Evolutionary conservation across 2,888 invertebrate species (phyloP).

Genomic region (Rotaria magnacalcarata): DNA sequence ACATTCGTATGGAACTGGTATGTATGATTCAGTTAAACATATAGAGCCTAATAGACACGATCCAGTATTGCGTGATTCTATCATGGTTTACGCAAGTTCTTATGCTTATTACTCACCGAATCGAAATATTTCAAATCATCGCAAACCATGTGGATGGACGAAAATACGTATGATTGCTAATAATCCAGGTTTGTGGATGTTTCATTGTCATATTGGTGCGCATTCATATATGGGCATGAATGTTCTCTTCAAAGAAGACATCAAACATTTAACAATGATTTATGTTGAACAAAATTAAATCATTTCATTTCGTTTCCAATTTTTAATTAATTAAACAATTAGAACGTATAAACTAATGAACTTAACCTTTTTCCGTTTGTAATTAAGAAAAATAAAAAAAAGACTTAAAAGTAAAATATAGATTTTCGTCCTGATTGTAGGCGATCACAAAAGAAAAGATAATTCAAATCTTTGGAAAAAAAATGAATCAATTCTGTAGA

Average conservation of each 20-base stretch:
- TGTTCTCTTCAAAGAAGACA: slow-evolving; percentile 68
- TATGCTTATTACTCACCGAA: not conserved
- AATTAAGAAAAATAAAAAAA: too few species aligned
- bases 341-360: too few species aligned
- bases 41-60: not conserved
- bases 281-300: not conserved
- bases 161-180: slow-evolving; percentile 37
- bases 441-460: too few species aligned
- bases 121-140: not conserved
- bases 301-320: not conserved
- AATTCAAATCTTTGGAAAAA: too few species aligned
- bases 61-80: slow-evolving; percentile 1
- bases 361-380: too few species aligned
- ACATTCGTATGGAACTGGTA: not conserved
- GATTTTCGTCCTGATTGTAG: too few species aligned
- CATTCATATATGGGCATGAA: slow-evolving; percentile 85
- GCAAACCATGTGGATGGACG: slow-evolving; percentile 37
- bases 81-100: not conserved
- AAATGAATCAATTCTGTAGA: too few species aligned
- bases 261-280: slow-evolving; percentile 3
- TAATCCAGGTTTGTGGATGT: slow-evolving; percentile 75
- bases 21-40: not conserved
- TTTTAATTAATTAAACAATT: too few species aligned
- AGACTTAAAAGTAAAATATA: too few species aligned
- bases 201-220: slow-evolving; percentile 84